Conservation (phyloP, 2,888 invertebrate species). For the Prenolepis imparis region DNA sequence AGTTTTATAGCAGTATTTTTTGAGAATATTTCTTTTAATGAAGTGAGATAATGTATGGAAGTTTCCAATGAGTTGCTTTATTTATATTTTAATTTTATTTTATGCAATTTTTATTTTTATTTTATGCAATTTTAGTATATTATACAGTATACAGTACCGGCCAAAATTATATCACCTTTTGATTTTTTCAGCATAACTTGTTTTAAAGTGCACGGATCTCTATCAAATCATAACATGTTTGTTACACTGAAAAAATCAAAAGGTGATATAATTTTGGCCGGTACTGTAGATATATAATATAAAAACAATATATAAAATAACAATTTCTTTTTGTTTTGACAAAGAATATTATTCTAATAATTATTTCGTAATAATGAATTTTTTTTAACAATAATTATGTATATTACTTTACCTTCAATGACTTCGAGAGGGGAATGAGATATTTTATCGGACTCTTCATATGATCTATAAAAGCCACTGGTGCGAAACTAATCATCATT, state of each 20-base stretch:
- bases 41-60: background rate
- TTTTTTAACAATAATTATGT: background rate
- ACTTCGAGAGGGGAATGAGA: constrained; percentile 90
- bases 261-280: too few species aligned
- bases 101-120: too few species aligned
- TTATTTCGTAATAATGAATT: background rate
- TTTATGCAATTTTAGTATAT: too few species aligned
- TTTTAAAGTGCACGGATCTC: too few species aligned
- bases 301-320: too few species aligned
- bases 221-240: too few species aligned
- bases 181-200: too few species aligned
- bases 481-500: constrained; percentile 90
- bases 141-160: too few species aligned
- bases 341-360: background rate
- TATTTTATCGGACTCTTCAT: constrained; percentile 90
- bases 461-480: constrained; percentile 90
- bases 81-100: background rate
- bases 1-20: background rate
- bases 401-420: constrained; percentile 86
- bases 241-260: too few species aligned
- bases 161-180: too few species aligned
- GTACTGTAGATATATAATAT: too few species aligned
- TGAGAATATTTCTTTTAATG: background rate
- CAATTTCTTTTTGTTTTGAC: too few species aligned
- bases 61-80: background rate